Percentiles rank a stretch among this genome's conserved stretches.
Evolutionary conservation across 2,888 invertebrate genomes (phyloP).

Genomic region (Branchipolynoe longqiensis): DNA sequence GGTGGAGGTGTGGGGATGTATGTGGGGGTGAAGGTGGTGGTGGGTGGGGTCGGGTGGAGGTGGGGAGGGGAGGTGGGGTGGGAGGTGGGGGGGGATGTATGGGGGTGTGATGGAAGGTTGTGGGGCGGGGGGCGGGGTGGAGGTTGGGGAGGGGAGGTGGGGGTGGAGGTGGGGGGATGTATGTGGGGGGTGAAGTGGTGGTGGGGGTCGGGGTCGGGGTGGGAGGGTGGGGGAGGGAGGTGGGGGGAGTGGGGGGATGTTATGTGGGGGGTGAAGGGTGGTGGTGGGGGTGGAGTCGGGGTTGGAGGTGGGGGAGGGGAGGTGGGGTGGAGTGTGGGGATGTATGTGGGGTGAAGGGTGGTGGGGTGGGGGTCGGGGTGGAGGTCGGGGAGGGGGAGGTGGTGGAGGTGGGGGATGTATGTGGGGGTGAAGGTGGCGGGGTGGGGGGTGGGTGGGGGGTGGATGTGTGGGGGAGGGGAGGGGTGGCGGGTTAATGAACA

Average conservation of each 20-base stretch:
- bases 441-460: conserved; percentile 14
- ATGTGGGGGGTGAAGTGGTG: no score
- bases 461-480: background rate
- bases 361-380: no score
- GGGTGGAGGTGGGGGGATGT: background rate
- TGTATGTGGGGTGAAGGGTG: background rate
- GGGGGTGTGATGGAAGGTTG: background rate
- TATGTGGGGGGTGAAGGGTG: background rate
- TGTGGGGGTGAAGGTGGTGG: no score
- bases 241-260: background rate
- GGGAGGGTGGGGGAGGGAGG: no score
- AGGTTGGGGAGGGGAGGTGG: background rate
- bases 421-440: no score
- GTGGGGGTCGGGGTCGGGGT: no score
- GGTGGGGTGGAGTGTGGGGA: no score
- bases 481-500: no score
- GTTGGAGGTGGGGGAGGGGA: background rate
- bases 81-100: background rate
- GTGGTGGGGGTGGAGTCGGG: conserved; percentile 15
- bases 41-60: no score
- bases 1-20: no score
- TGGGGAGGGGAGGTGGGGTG: background rate
- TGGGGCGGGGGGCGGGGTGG: background rate
- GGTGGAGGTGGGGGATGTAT: background rate
- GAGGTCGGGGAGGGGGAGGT: background rate